These are phyloP conservation scores for Onychostruthus taczanowskii DNA, from an alignment of 2,113 vertebrate genomes.

Conservation along the genomic window DNA sequence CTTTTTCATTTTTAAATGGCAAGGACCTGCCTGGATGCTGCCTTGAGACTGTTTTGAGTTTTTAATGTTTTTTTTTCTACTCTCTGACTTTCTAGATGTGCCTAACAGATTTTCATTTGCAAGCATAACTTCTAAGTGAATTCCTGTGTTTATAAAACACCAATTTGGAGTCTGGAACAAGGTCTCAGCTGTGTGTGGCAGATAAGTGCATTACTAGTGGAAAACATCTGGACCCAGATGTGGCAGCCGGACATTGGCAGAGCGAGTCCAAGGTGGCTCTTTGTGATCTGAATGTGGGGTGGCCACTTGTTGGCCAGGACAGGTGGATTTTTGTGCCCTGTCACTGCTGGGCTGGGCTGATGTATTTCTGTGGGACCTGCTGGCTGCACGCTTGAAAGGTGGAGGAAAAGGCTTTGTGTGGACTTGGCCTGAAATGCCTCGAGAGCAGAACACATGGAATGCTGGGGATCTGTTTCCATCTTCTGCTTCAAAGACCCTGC, in stretches of 20 bases:
- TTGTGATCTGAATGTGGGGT: background rate
- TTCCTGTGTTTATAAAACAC: background rate
- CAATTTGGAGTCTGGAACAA: background rate
- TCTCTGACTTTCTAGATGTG: background rate
- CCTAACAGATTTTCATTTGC: background rate
- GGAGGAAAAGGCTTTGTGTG: background rate
- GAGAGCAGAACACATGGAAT: background rate
- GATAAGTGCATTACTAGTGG: rapidly evolving
- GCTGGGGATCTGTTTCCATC: background rate
- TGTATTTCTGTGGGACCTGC: background rate
- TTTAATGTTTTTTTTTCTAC: background rate
- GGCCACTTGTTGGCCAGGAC: background rate
- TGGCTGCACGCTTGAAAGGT: background rate
- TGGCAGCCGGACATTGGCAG: background rate
- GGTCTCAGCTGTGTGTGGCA: background rate
- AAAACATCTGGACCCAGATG: background rate
- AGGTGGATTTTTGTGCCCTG: background rate
- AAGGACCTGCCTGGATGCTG: background rate
- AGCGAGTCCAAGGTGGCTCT: background rate
- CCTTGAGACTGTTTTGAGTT: background rate
- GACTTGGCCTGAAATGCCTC: background rate
- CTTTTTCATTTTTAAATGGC: background rate
- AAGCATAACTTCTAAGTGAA: background rate
- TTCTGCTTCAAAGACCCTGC: background rate
- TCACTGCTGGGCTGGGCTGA: background rate